These are phyloP conservation scores for Hippoglossus hippoglossus DNA, from an alignment of 2,797 vertebrate genomes.

Conservation along the genomic window DNA sequence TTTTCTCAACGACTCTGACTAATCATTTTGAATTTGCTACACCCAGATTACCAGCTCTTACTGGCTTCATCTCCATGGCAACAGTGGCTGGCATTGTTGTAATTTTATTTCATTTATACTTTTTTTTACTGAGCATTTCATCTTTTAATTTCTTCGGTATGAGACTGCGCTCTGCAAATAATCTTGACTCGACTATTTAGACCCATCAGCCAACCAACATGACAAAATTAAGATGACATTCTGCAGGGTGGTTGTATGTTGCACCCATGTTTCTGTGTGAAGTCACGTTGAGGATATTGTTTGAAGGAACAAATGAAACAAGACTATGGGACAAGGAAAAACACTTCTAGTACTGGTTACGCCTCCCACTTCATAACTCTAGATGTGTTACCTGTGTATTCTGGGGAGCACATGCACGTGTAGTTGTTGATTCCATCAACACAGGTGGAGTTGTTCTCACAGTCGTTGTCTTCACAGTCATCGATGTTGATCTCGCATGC, in stretches of 20 bases:
- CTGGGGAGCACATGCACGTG: slow-evolving; percentile 95
- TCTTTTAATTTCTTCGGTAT: background rate
- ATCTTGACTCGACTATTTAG: background rate
- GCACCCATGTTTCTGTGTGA: too few relatives aligned
- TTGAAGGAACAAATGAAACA: background rate
- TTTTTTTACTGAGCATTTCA: too few relatives aligned
- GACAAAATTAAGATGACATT: background rate
- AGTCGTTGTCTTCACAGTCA: slow-evolving; percentile 98
- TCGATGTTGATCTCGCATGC: slow-evolving; percentile 94
- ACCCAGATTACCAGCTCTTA: background rate
- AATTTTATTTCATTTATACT: background rate
- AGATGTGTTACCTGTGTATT: slow-evolving; percentile 93
- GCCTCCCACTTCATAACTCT: background rate
- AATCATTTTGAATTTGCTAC: background rate
- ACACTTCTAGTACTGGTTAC: background rate
- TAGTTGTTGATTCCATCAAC: slow-evolving; percentile 99
- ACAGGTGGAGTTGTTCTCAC: slow-evolving; percentile 98
- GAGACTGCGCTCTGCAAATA: background rate
- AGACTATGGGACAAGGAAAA: background rate
- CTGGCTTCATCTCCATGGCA: background rate
- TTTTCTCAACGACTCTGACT: too few relatives aligned
- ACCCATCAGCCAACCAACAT: background rate
- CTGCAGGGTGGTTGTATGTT: background rate
- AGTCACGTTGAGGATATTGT: too few relatives aligned
- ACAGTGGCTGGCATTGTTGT: background rate